Base-by-base conservation (phyloP, 1,140 invertebrate species). In the Rhagoletis zephyria region DNA sequence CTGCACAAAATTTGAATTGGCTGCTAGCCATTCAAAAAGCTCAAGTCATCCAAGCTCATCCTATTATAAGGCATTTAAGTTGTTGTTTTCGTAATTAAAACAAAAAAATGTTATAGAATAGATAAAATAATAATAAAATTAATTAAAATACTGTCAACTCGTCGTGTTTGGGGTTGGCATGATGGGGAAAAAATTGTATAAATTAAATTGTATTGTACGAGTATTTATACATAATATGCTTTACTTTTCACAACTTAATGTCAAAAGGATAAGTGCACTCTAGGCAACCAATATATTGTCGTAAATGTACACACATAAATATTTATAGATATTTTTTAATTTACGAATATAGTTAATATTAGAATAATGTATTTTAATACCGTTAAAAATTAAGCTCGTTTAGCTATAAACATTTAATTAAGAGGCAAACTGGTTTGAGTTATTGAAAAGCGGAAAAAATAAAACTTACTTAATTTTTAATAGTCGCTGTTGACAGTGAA, bases 241-340 rank as follows among this genome's bases (percentile, higher is more conserved):
- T 74, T 51, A 81, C 51, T 30, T 81, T 81, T 81, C 45, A 81
- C 74, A 81, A 81, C 74, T 81, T 81, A 81, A 81, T 81, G 74
- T 81, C 74, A 81, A 81, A 81, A 56, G 48, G 19, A 59, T 81
- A 56, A 59, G n/a, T 81, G 74, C 45, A 56, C 19, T 81, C 5
- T 56, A 59, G 74, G 48, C 48, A 81, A 81, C 10, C 19, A 6
- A 56, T 81, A 30, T 45, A 74, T 74, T 56, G 19, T 56, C 19
- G 14, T 56, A 81, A 14, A 51, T 81, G 61, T 63, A 30, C 42
- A 81, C 74, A 81, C 74, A 56, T 48, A 74, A 74, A 56, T 81
- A 81, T 51, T 81, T 59, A 81, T 56, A 81, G 2, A 4, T 81
- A 81, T 59, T 19, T 81, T 19, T 30, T 56, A 7, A 6, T 56